Evolutionary conservation across 1,140 invertebrate species (phyloP).

Genomic region (Sipha flava): DNA sequence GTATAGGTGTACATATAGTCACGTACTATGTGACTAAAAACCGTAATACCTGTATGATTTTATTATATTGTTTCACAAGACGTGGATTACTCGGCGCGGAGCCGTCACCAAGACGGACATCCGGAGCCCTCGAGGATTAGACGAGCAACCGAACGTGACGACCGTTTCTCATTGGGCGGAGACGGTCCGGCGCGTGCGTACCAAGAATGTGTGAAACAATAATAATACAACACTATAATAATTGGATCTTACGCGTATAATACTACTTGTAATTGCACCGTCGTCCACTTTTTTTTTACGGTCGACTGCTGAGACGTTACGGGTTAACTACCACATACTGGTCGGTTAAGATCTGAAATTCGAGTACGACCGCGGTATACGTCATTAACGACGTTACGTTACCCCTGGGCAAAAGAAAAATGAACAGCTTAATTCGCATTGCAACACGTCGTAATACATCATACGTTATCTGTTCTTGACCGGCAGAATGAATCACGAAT

Average conservation of each 20-base stretch:
- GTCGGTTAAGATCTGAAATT: too few species aligned
- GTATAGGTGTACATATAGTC: not conserved
- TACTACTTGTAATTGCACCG: not conserved
- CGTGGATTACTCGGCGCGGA: not conserved
- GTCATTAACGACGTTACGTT: too few species aligned
- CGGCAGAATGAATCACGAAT: too few species aligned
- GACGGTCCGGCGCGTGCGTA: slow-evolving; percentile 6
- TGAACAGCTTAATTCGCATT: too few species aligned
- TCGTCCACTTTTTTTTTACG: not conserved
- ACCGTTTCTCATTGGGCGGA: not conserved
- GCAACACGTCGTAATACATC: too few species aligned
- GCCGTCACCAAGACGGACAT: not conserved
- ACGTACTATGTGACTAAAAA: not conserved
- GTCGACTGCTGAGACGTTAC: not conserved
- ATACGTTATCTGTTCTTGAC: too few species aligned
- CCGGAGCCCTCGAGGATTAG: not conserved
- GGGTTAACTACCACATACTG: not conserved
- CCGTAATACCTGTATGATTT: not conserved
- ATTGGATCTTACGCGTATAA: not conserved
- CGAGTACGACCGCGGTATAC: too few species aligned
- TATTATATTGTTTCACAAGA: not conserved
- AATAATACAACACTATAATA: not conserved
- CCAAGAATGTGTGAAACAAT: not conserved
- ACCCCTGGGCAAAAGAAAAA: too few species aligned
- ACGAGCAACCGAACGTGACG: not conserved